Evolutionary conservation across 2,797 vertebrate genomes (phyloP), one percentile per base, ranked within the genome.

Genomic region (Brachymystax lenok): DNA sequence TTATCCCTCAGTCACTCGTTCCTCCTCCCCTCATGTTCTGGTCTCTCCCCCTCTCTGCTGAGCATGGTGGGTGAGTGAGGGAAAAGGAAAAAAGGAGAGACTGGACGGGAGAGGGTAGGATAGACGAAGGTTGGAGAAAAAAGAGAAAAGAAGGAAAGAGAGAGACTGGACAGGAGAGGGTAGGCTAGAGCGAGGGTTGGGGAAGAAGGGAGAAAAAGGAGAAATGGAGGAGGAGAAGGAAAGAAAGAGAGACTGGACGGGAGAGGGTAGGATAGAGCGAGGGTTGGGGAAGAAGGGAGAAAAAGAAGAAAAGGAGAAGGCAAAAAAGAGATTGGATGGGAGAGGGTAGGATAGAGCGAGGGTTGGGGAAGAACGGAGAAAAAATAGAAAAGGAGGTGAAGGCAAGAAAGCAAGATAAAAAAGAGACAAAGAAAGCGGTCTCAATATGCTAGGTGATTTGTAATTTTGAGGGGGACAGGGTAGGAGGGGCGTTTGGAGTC

Each of bases 391-490:
- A 40, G 28, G 67, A 69, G 30, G 19, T 35, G 33, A 40, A 33
- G 40, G 67, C 3, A 16, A 35, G 28, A 3, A 28, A n/a, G 68
- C 10, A 35, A 69, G 7, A 46, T 35, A 21, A 35, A 19, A 6
- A 33, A n/a, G 16, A 35, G 67, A 69, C 5, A 69, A 5, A 46
- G 7, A 21, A 46, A 69, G 19, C 3, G 0, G 79, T 78, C 87
- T 80, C 83, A 79, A 83, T 19, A 71, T 80, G 83, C 86, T n/a
- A n/a, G 56, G 5, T 21, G 17, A n/a, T 56, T 56, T 56, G 14
- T 17, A 56, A 21, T 64, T 21, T 64, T 40, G 33, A 85, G 86
- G 86, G 83, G 84, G 78, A 77, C 77, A 85, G 77, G 70, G 79
- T 67, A 84, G 21, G 3, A 3, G 19, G 14, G 66, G 63, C 19